These are phyloP conservation scores for Astatoreochromis straeleni DNA, from an alignment of 2,113 vertebrate species.

Conservation along the genomic window DNA sequence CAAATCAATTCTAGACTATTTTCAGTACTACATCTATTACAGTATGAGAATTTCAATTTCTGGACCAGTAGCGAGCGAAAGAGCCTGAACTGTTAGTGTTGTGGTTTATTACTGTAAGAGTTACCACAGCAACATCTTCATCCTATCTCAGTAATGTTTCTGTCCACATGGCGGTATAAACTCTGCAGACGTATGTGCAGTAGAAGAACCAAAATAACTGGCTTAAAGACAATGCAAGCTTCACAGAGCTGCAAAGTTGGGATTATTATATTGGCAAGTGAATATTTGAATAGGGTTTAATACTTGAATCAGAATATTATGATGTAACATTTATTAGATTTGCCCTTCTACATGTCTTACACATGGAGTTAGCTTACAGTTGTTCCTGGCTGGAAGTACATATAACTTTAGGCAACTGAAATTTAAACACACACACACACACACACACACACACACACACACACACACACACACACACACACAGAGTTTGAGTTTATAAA, in stretches of 20 bases:
- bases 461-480: background rate
- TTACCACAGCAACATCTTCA: background rate
- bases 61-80: background rate
- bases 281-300: background rate
- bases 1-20: background rate
- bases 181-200: background rate
- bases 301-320: background rate
- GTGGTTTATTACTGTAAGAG: background rate
- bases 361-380: background rate
- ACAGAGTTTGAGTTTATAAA: background rate
- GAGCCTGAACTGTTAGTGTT: fast-evolving
- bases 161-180: fast-evolving
- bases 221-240: background rate
- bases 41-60: background rate
- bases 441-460: background rate
- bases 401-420: background rate
- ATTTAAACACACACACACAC: background rate
- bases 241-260: background rate
- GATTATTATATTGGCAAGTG: fast-evolving
- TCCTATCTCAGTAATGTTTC: background rate
- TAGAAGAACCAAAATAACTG: background rate
- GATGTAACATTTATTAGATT: fast-evolving
- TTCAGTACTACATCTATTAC: background rate
- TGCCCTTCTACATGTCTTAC: background rate
- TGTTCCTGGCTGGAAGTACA: background rate